Conservation (phyloP, 2,888 invertebrate species). For the Seladonia tumulorum region DNA sequence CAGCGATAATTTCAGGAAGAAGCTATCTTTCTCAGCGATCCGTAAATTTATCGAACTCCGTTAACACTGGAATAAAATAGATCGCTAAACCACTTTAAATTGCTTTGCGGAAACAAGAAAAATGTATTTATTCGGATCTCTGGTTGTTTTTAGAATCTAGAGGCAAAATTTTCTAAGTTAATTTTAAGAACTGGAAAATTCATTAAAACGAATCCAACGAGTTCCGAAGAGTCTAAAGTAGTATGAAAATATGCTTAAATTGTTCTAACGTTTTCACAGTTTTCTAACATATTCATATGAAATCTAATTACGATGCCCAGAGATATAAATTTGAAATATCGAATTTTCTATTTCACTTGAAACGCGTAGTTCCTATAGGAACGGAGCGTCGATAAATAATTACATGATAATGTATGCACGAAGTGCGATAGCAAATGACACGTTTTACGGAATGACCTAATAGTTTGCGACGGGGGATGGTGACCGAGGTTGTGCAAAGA, state of each 20-base stretch:
- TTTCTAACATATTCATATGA: neutral
- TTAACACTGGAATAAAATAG: neutral
- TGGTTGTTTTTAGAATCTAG: neutral
- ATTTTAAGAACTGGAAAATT: neutral
- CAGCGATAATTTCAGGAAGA: neutral
- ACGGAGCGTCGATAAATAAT: neutral
- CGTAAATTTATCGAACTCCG: neutral
- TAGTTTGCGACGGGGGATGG: neutral
- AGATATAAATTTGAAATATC: neutral
- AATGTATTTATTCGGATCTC: neutral
- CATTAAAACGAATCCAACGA: neutral
- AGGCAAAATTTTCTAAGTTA: neutral
- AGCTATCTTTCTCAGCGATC: conserved; percentile 10
- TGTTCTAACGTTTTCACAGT: neutral
- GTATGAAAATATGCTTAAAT: neutral
- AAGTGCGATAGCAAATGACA: conserved; percentile 1
- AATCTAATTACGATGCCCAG: neutral
- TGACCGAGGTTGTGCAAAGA: conserved; percentile 5
- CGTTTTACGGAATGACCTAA: conserved; percentile 18
- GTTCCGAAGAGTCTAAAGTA: neutral
- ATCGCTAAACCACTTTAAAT: neutral
- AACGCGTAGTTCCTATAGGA: neutral
- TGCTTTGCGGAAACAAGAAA: neutral
- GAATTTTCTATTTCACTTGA: too few relatives aligned
- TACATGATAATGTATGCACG: neutral